These are phyloP conservation scores for Adelphocoris suturalis DNA, from an alignment of 2,888 invertebrate genomes.

Conservation along the genomic window DNA sequence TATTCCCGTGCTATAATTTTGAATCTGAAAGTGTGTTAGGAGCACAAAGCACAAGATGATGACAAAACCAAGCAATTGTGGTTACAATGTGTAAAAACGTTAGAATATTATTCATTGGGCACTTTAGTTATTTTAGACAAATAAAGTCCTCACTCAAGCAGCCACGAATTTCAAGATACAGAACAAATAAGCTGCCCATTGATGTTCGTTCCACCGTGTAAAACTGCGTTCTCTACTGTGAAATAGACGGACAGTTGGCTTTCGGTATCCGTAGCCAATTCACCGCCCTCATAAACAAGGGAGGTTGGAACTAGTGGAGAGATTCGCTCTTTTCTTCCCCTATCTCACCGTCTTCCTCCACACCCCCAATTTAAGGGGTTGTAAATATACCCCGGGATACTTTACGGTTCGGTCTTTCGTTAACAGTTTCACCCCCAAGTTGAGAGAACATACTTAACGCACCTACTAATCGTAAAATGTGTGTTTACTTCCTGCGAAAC, in stretches of 20 bases:
- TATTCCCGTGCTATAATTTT: too few species aligned
- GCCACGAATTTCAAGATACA: neutral
- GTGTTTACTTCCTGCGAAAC: constrained; percentile 53
- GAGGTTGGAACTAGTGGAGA: constrained; percentile 40
- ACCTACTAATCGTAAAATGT: constrained; percentile 45
- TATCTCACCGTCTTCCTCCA: constrained; percentile 27
- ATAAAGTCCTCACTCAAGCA: neutral
- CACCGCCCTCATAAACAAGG: constrained; percentile 62
- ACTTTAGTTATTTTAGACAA: too few species aligned
- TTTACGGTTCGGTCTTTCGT: constrained; percentile 47
- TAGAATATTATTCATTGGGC: too few species aligned
- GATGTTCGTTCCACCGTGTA: neutral
- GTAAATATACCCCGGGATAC: constrained; percentile 55
- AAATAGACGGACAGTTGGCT: constrained; percentile 61
- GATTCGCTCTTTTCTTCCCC: neutral
- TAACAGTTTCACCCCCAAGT: constrained; percentile 45
- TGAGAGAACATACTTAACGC: constrained; percentile 63
- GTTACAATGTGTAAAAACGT: too few species aligned
- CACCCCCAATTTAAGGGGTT: constrained; percentile 60
- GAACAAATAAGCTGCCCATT: neutral
- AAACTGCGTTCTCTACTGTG: neutral
- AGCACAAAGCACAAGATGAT: too few species aligned
- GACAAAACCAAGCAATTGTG: too few species aligned
- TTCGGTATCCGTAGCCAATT: constrained; percentile 56
- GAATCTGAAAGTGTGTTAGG: too few species aligned